Conservation (phyloP, 2,113 vertebrate species). For the Crocuta crocuta region DNA sequence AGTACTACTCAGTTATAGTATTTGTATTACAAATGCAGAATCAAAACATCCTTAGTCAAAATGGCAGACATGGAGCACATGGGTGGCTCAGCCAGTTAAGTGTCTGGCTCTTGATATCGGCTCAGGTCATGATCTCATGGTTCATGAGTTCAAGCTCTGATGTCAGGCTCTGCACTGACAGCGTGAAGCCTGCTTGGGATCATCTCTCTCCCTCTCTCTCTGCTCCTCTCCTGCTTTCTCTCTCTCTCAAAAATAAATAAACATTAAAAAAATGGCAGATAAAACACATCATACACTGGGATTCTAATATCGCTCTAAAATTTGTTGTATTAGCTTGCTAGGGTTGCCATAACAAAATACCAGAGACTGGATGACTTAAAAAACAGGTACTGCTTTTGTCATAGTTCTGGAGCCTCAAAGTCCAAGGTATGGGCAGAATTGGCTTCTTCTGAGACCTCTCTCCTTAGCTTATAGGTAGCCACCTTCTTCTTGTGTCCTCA, state of each 20-base stretch:
- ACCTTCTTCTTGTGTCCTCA: not conserved
- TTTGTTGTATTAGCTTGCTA: not conserved
- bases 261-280: not conserved
- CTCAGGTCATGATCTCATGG: too few species aligned
- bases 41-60: not conserved
- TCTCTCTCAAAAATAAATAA: too few species aligned
- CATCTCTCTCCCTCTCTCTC: too few species aligned
- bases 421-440: not conserved
- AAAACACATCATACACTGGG: not conserved
- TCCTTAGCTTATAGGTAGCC: not conserved
- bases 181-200: too few species aligned
- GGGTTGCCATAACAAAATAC: not conserved
- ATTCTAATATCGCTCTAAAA: not conserved
- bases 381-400: not conserved
- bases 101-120: too few species aligned
- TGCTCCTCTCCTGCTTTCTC: too few species aligned
- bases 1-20: conserved; percentile 5
- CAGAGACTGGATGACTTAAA: not conserved
- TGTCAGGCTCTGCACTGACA: too few species aligned
- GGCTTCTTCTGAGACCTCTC: not conserved
- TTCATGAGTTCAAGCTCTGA: too few species aligned
- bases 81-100: too few species aligned
- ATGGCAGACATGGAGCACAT: not conserved
- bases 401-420: not conserved
- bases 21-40: not conserved